Base-by-base conservation (phyloP, 2,113 vertebrate genomes). In the Cochlearius cochlearius region DNA sequence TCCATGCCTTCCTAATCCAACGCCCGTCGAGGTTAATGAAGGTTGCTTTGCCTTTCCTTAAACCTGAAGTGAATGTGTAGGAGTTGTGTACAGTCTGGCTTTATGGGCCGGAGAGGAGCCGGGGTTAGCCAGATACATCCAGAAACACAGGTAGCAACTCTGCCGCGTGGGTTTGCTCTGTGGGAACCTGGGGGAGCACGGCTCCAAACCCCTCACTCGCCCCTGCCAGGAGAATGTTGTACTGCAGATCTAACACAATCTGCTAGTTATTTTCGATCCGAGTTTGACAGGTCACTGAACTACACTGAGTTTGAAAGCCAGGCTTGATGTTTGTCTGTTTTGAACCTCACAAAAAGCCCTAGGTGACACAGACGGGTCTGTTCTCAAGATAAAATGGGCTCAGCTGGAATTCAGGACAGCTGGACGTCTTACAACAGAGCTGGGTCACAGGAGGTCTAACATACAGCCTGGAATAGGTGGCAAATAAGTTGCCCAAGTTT, bases 191-290 rank as follows among this genome's bases (percentile, higher is more conserved):
- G 27, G 58, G n/a, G 20, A 64, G 38, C 64, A 43, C 0, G 2
- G 67, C 67, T 66, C n/a, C 68, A 59, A 83, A 59, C 5, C n/a
- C 12, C 22, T 39, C n/a, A 0, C 14, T 39, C 66, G 11, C 30
- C 1, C 1, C 23, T 3, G 3, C 30, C 69, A 27, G 49, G 5
- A 53, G 36, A 19, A 56, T 2, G 0, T 23, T 25, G 34, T 10
- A 10, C 45, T 14, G n/a, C 83, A 67, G 14, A 52, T 27, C 36
- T 17, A 45, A 50, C 2, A 3, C 1, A 1, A 45, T 45, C 79
- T 34, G 25, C 25, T 32, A 20, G 12, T 32, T 34, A 29, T 11
- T 50, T 36, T 9, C 55, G 39, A 67, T n/a, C 32, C 12, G 26
- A 23, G 16, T 38, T 55, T 43, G 52, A 30, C 0, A 47, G 36